phyloP scores from a whole-genome alignment of 2,888 invertebrate species.

The Hirtodrosophila cameraria region DNA sequence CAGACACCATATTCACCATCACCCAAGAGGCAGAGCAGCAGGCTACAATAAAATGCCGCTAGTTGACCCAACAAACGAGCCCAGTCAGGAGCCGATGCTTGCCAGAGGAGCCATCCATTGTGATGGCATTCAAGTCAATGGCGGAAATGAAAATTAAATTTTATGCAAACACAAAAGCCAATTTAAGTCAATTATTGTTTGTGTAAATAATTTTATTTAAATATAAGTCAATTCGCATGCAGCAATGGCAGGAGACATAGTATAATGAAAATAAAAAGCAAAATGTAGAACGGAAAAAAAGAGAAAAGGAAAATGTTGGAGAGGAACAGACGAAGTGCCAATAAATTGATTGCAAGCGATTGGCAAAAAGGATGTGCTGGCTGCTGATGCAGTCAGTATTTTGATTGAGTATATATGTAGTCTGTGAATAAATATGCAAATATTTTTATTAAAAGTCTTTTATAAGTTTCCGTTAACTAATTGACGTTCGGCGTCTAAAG shows the following conservation, averaged over 20 bases:
- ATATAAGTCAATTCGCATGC: conserved; percentile 57
- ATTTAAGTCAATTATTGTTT: conserved; percentile 80
- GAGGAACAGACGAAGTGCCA: conserved; percentile 6
- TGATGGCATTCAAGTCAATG: conserved; percentile 49
- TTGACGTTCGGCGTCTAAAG: conserved; percentile 17
- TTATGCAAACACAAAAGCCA: conserved; percentile 76
- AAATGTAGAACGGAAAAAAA: conserved; percentile 4
- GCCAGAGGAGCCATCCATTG: conserved; percentile 36
- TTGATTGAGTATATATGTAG: not conserved
- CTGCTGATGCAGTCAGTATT: not conserved
- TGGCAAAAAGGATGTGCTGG: not conserved
- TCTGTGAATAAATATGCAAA: conserved; percentile 35
- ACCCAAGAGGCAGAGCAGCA: too few relatives aligned
- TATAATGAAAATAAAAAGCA: not conserved
- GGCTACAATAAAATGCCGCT: conserved; percentile 6
- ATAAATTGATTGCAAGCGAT: conserved; percentile 34
- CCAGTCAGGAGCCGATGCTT: conserved; percentile 10
- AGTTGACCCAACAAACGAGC: conserved; percentile 32
- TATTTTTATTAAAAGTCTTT: conserved; percentile 40
- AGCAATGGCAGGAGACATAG: conserved; percentile 2
- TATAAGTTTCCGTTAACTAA: conserved; percentile 37
- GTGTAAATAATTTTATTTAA: conserved; percentile 79
- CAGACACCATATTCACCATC: too few relatives aligned
- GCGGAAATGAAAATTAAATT: conserved; percentile 75
- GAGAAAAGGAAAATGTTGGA: conserved; percentile 1